phyloP scores from a whole-genome alignment of 2,113 vertebrate genomes.

The Proterorhinus semilunaris region DNA sequence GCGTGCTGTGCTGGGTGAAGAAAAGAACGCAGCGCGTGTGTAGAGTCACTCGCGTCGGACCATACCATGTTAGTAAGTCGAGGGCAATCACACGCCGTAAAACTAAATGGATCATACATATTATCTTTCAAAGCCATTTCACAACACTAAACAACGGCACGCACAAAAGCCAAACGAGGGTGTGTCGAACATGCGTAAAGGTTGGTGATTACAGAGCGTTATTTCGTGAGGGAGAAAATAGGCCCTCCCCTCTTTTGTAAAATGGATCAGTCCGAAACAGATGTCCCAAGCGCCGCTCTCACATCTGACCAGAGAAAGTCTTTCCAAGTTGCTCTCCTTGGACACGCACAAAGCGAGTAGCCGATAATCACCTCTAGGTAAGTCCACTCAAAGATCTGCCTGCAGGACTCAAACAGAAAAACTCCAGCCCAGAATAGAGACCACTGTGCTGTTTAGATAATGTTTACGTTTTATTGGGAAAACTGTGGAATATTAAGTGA shows the following conservation, averaged over 20 bases:
- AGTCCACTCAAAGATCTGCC: background rate
- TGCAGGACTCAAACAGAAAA: background rate
- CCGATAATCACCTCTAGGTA: slow-evolving; percentile 22
- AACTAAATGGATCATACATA: rapidly evolving
- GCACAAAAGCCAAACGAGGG: rapidly evolving
- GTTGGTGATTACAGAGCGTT: rapidly evolving
- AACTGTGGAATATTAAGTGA: background rate
- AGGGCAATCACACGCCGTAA: rapidly evolving
- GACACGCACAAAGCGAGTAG: slow-evolving; percentile 20
- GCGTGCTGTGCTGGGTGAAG: slow-evolving; percentile 39
- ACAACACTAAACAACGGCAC: background rate
- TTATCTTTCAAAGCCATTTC: background rate
- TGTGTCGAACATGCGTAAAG: rapidly evolving
- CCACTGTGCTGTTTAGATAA: background rate
- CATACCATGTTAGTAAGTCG: slow-evolving; percentile 27
- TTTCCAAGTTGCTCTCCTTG: background rate
- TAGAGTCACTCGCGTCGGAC: slow-evolving; percentile 32
- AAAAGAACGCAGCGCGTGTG: slow-evolving; percentile 54
- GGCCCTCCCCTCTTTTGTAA: background rate
- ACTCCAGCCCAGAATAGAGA: background rate
- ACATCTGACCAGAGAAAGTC: slow-evolving; percentile 53
- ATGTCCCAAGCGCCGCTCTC: slow-evolving; percentile 45
- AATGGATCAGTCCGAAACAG: slow-evolving; percentile 47
- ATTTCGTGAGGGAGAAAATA: rapidly evolving
- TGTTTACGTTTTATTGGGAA: too few species aligned